Base-by-base conservation (phyloP, 2,888 invertebrate species). In the Vesta saturnalis region DNA sequence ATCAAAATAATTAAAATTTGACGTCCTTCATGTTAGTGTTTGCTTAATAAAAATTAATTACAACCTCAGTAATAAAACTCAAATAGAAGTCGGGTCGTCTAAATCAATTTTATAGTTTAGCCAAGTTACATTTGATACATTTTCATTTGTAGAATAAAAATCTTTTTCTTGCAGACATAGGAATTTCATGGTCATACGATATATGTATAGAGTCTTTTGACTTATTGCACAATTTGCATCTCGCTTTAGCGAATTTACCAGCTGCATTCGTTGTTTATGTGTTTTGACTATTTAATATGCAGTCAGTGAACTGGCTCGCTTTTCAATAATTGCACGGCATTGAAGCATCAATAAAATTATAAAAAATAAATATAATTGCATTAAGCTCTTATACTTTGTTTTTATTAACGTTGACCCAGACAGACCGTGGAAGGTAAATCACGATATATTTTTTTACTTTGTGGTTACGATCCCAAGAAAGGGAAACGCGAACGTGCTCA, bases 281-380 rank as follows among this genome's bases (percentile, higher is more conserved):
- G 77, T 73, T 77, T 79, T 75, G 77, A 74, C 74, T 78, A 75
- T 74, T 79, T 77, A 79, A 77, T 77, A 76, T 78, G 78, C 81
- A 80, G 81, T 80, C 81, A 79, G 72, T 80, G 81, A 81, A 81
- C 81, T 76, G 77, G 74, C 77, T 77, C 77, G 76, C 77, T 78
- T 79, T 75, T 79, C 78, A 80, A 79, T 80, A 78, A 77, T 76
- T 39, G 79, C 75, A 71, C 79, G 81, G 77, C 80, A 80, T 80
- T 81, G 80, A 80, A 78, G 76, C 78, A 78, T 80, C 80, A 78
- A 80, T 81, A 80, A 79, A 79, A 78, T 77, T 73, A 76, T 77
- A 77, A 79, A 49, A 79, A 80, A 78, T 77, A 78, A 78, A 74
- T 76, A 73, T 78, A 77, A 78, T 77, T 77, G 75, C 77, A 74